Conservation (phyloP, 1,140 invertebrate species). For the Akabosia matsudoensis region DNA sequence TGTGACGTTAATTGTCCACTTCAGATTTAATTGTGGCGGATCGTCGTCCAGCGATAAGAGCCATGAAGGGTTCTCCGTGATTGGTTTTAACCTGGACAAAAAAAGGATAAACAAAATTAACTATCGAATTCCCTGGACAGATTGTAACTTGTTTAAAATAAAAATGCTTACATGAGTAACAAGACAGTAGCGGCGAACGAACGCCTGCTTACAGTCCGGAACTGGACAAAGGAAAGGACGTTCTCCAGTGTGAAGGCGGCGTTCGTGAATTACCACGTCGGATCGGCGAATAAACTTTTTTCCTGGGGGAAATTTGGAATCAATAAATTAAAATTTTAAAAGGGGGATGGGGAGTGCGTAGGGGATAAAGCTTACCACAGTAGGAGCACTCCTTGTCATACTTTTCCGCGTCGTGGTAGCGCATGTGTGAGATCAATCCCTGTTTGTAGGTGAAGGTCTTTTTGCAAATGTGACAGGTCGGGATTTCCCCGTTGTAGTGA, state of each 20-base stretch:
- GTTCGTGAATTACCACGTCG: constrained; percentile 2
- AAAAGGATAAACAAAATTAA: no score
- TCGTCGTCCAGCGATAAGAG: not conserved
- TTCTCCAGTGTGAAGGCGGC: constrained; percentile 1
- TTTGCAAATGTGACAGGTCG: not conserved
- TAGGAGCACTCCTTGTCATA: constrained; percentile 13
- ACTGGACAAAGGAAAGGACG: not conserved
- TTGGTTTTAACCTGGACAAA: no score
- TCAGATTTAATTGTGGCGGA: no score
- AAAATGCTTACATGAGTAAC: constrained; percentile 1
- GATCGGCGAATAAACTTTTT: constrained; percentile 4
- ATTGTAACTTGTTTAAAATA: no score
- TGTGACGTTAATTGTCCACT: no score
- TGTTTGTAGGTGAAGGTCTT: constrained; percentile 3
- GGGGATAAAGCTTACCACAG: not conserved
- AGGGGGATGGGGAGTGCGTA: no score
- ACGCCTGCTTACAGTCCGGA: not conserved
- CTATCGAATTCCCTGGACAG: no score
- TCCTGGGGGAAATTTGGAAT: no score
- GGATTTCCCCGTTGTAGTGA: constrained; percentile 1
- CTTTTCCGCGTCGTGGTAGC: constrained; percentile 7
- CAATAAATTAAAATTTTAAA: no score
- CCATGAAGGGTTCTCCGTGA: constrained; percentile 12
- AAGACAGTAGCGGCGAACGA: not conserved
- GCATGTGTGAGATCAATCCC: constrained; percentile 19